Percentiles rank a stretch among this genome's conserved stretches.
These are phyloP conservation scores for Melitaea cinxia DNA, from an alignment of 1,140 invertebrate genomes.

Conservation along the genomic window DNA sequence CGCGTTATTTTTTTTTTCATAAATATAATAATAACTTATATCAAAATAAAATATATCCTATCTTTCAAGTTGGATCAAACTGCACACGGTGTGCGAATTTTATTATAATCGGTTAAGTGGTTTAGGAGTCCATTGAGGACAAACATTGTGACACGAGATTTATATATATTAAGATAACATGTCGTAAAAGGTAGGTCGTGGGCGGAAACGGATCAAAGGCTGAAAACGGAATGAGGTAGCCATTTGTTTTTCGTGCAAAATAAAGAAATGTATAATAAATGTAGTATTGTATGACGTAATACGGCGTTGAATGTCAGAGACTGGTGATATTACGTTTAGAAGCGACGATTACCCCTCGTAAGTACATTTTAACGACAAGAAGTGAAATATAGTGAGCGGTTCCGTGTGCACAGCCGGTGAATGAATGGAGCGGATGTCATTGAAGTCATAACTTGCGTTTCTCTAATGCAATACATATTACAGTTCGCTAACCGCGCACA, in stretches of 20 bases:
- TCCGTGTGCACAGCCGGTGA: constrained; percentile 44
- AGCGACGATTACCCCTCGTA: constrained; percentile 18
- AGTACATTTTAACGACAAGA: constrained; percentile 25
- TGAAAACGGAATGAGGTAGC: constrained; percentile 23
- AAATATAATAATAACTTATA: no score
- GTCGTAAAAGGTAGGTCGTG: constrained; percentile 53
- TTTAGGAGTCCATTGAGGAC: no score
- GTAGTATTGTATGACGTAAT: constrained; percentile 19
- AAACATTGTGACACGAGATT: no score
- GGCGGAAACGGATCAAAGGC: constrained; percentile 37
- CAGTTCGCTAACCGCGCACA: constrained; percentile 45
- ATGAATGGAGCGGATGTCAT: constrained; percentile 68
- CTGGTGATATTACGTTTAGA: constrained; percentile 8
- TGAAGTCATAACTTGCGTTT: constrained; percentile 56
- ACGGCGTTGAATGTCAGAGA: constrained; percentile 31
- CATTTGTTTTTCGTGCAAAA: not conserved
- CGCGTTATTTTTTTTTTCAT: no score
- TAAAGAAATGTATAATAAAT: constrained; percentile 13
- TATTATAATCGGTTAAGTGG: no score
- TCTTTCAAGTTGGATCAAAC: no score
- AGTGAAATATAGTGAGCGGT: constrained; percentile 48
- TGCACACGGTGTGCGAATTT: no score
- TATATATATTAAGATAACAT: no score
- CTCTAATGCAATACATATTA: constrained; percentile 61
- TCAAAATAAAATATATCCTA: no score